Percentiles rank a stretch among this genome's conserved stretches.
phyloP scores from a whole-genome alignment of 2,113 vertebrate genomes.

The Hemichromis elongatus region DNA sequence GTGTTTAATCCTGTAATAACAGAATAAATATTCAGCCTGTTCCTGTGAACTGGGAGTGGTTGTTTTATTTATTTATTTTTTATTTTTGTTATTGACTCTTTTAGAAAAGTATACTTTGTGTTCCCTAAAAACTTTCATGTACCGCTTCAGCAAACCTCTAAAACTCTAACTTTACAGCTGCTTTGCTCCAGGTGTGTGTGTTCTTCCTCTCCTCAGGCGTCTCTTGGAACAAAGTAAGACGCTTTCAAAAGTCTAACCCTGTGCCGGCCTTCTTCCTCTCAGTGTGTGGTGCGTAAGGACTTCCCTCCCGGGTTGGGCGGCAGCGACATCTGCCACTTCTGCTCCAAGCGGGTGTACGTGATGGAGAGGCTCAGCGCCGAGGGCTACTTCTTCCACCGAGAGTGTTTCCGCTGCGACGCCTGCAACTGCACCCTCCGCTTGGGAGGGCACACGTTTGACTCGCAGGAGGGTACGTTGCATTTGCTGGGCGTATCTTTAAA shows the following conservation, averaged over 20 bases:
- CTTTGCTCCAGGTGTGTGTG: neutral
- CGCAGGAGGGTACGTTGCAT: slow-evolving; percentile 54
- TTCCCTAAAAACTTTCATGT: neutral
- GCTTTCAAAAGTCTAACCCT: neutral
- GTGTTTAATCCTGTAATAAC: neutral
- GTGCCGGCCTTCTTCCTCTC: neutral
- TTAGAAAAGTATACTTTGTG: neutral
- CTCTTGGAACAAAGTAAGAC: neutral
- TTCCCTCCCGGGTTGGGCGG: slow-evolving; percentile 80
- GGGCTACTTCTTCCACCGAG: slow-evolving; percentile 91
- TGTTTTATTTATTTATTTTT: neutral
- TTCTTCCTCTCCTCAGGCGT: neutral
- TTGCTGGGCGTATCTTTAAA: neutral
- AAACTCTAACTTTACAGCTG: neutral
- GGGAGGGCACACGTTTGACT: slow-evolving; percentile 84
- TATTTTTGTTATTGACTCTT: neutral
- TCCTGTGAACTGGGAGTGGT: neutral
- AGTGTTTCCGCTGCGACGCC: slow-evolving; percentile 90
- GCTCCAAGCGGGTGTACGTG: slow-evolving; percentile 88
- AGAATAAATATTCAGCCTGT: neutral
- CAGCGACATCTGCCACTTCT: slow-evolving; percentile 90
- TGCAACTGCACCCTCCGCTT: slow-evolving; percentile 84
- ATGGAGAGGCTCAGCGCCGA: slow-evolving; percentile 93
- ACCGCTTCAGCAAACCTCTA: neutral
- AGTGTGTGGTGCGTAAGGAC: slow-evolving; percentile 78